phyloP scores from a whole-genome alignment of 2,113 vertebrate species.

The Noctilio leporinus region DNA sequence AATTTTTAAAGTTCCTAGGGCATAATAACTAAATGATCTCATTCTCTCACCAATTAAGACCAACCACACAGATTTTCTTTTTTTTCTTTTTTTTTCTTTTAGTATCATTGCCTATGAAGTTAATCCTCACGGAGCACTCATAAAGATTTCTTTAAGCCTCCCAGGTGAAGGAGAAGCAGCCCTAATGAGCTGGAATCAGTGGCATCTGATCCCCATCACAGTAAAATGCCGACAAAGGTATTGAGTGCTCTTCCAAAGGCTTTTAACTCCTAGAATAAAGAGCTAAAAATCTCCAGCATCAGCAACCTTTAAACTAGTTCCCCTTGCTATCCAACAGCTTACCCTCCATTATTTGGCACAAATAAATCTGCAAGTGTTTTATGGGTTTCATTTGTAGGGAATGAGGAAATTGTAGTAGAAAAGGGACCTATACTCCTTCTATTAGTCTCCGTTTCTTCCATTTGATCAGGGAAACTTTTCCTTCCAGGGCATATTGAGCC shows the following conservation, averaged over 20 bases:
- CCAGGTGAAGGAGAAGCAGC: constrained; percentile 44
- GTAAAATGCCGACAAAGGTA: constrained; percentile 42
- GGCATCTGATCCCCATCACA: constrained; percentile 50
- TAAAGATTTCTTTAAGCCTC: constrained; percentile 49
- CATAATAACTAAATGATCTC: constrained; percentile 46
- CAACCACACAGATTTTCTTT: constrained; percentile 1
- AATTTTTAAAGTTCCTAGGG: constrained; percentile 28
- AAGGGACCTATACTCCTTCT: constrained; percentile 32
- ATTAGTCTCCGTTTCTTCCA: constrained; percentile 19
- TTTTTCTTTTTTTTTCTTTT: too few species aligned
- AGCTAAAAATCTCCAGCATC: constrained; percentile 39
- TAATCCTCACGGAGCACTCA: constrained; percentile 50
- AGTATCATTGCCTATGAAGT: constrained; percentile 51
- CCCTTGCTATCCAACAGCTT: neutral
- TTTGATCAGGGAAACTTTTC: constrained; percentile 35
- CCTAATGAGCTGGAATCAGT: constrained; percentile 49
- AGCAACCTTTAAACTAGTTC: constrained; percentile 50
- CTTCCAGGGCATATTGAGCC: neutral
- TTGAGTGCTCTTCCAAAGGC: constrained; percentile 50
- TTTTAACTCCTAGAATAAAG: constrained; percentile 64
- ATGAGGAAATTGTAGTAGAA: constrained; percentile 16
- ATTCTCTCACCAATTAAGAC: constrained; percentile 59
- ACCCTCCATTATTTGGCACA: constrained; percentile 46
- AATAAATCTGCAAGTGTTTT: constrained; percentile 47
- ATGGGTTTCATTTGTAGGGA: constrained; percentile 59